Base-by-base conservation (phyloP, 2,797 vertebrate species). In the Anolis apletophallus region DNA sequence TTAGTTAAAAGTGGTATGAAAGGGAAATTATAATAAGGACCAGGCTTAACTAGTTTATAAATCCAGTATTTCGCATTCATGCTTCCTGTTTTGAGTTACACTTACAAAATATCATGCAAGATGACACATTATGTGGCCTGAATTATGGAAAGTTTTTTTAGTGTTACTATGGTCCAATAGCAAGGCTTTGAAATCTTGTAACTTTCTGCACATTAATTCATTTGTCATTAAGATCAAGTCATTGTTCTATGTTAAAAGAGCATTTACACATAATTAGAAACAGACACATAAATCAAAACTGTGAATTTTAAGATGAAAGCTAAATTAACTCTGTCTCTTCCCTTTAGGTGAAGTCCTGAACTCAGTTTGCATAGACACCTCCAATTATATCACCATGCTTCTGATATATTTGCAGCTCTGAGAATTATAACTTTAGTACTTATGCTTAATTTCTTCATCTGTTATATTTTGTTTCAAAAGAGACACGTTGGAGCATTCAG, bases 401-500 rank as follows among this genome's bases (percentile, higher is more conserved):
- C 84, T 81, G 83, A 89, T 87, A 2, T 90, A 86, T 93, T 91
- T 92, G 85, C 12, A 88, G 13, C 80, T 88, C 50, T 21, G 88
- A 79, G 55, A 87, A 83, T 84, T 86, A 89, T 26, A 84, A 19
- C 2, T 89, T 87, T 32, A 81, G 74, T 76, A 91, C 72, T 83
- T 83, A 19, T 82, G 67, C 40, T 76, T 92, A 87, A 88, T 88
- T 93, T 83, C 71, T 61, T 78, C 40, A 79, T 89, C 29, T 91
- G 93, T 87, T 23, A 84, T 4, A 19, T 67, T 75, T 46, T 89
- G 77, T 87, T 92, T 84, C 50, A 76, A 34, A 85, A 23, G 29
- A 9, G 29, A 34, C 29, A 83, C 19, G 68, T 34, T 16, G 14
- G 64, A 78, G 1, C 0, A 55, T 83, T 83, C 71, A 2, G 32